Evolutionary conservation across 2,113 vertebrate species (phyloP), one percentile per base, ranked within the genome.

Genomic region (Odocoileus virginianus): DNA sequence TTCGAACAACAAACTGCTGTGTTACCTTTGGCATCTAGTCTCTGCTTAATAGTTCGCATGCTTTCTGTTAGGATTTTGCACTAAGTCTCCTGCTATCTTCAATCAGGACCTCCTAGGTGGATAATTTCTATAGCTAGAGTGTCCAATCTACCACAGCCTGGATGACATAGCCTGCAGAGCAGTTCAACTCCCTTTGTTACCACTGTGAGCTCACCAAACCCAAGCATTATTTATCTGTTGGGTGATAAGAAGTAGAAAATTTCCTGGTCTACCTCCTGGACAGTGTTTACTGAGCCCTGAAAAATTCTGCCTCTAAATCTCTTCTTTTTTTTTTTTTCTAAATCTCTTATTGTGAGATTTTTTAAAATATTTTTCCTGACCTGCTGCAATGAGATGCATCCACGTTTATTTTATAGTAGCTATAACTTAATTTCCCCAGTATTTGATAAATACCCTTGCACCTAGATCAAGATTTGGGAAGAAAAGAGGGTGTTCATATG

Each of bases 301-400:
- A 91, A 98, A 55, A 83, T 81, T 96, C 54, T 91, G 67, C 78
- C 74, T 91, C 82, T 52, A 13, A 52, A 91, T 67, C 11, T 81
- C 16, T 36, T 87, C 79, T 78, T 47, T 94, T 52, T 52, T 52
- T 52, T 52, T 52, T 52, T 52, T 15, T 90, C 79, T 54, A 13
- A 47, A 89, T 61, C 12, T 82, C 13, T 33, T 88, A 64, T 74
- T 93, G 17, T 83, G 67, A 92, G 30, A 82, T 61, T 93, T 30
- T 67, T 71, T 57, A 88, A 54, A 61, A 71, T 19, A 60, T 97
- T 54, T 76, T 47, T 60, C 5, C 15, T 43, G 43, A 91, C 21
- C 47, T 64, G 6, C 54, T 67, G 79, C 43, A 82, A 88, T 94
- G 87, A 71, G 27, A 85, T 89, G 8, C 6, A 50, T 36, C 30